A percentile compares a stretch with the other conserved stretches of the same genome.
Evolutionary conservation across 2,888 invertebrate genomes (phyloP).

Genomic region (Linnaemya vulpina): DNA sequence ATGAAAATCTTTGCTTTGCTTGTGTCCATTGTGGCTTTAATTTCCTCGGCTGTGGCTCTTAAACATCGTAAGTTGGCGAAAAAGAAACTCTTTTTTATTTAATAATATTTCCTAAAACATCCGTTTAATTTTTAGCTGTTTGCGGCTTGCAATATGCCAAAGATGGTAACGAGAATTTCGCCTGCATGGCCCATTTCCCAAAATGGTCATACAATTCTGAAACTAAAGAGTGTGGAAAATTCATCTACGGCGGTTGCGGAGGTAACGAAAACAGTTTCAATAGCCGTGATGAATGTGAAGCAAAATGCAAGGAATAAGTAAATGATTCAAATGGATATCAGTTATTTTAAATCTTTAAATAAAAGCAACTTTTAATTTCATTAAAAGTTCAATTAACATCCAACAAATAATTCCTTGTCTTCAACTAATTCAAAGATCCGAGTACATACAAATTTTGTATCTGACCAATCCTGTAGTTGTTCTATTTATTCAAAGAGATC

Average conservation of each 20-base stretch:
- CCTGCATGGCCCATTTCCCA: not conserved
- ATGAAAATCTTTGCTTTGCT: slow-evolving; percentile 25
- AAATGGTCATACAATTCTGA: not conserved
- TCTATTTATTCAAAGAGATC: too few species aligned
- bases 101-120: not conserved
- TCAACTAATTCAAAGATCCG: too few species aligned
- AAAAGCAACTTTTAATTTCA: not conserved
- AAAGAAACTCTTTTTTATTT: not conserved
- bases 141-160: not conserved
- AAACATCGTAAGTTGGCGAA: not conserved
- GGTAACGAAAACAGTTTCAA: not conserved
- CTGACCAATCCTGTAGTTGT: too few species aligned
- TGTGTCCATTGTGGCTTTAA: not conserved
- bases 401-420: too few species aligned
- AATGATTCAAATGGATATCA: too few species aligned
- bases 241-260: not conserved
- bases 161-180: not conserved
- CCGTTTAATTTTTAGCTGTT: not conserved
- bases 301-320: not conserved
- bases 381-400: too few species aligned
- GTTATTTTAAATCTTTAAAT: not conserved
- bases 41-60: not conserved
- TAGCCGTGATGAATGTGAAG: not conserved
- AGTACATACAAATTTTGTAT: too few species aligned
- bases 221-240: not conserved